phyloP scores from a whole-genome alignment of 2,888 invertebrate genomes.

The Tyria jacobaeae region DNA sequence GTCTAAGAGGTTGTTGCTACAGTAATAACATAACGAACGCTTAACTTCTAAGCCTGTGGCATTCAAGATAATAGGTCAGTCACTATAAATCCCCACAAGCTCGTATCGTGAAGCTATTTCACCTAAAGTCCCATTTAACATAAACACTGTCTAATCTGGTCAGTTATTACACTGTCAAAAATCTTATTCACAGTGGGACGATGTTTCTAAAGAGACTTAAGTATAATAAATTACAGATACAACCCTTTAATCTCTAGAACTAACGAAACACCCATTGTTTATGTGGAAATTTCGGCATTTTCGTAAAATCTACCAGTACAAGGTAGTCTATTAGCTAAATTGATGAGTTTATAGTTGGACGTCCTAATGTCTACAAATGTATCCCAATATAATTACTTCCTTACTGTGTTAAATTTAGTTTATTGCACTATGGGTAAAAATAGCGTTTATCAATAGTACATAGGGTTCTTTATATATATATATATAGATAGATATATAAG shows the following conservation, averaged over 20 bases:
- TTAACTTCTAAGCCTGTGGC: background rate
- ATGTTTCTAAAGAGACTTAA: background rate
- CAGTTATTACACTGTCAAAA: background rate
- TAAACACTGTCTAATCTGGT: background rate
- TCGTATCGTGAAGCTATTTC: background rate
- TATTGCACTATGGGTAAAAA: no score
- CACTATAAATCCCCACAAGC: background rate
- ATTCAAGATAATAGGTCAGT: background rate
- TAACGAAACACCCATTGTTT: constrained; percentile 21
- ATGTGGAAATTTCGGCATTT: constrained; percentile 15
- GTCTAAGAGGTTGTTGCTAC: no score
- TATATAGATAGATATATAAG: no score
- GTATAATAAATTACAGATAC: background rate
- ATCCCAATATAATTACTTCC: constrained; percentile 38
- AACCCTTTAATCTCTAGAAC: constrained; percentile 12
- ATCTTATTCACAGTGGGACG: background rate
- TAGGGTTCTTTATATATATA: no score
- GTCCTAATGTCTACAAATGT: constrained; percentile 28
- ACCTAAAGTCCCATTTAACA: background rate
- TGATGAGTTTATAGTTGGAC: constrained; percentile 39
- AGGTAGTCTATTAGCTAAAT: constrained; percentile 31
- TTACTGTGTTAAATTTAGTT: background rate
- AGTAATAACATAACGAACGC: background rate
- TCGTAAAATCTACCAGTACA: constrained; percentile 11
- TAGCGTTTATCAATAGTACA: no score